These are phyloP conservation scores for Carabus problematicus DNA, from an alignment of 2,888 invertebrate species.

Conservation along the genomic window DNA sequence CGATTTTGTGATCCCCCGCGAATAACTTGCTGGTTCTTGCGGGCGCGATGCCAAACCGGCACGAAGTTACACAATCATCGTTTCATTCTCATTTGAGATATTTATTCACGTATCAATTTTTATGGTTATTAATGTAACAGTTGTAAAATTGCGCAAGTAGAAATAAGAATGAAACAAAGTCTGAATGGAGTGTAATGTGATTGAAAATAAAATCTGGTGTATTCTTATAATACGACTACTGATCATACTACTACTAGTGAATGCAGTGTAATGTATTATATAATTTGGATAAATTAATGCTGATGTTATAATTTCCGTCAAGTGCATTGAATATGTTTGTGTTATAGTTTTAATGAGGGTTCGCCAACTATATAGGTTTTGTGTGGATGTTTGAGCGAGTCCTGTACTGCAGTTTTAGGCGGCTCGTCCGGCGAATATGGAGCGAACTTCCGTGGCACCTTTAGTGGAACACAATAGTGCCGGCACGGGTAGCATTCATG, in stretches of 20 bases:
- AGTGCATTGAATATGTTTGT: background rate
- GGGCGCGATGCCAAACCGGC: slow-evolving; percentile 5
- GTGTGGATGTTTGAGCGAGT: background rate
- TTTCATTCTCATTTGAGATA: slow-evolving; percentile 15
- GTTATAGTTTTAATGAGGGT: background rate
- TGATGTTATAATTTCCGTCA: no score
- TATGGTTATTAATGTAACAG: no score
- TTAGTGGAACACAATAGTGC: slow-evolving; percentile 34
- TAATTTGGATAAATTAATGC: no score
- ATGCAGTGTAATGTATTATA: no score
- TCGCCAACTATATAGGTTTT: background rate
- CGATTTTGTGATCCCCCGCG: slow-evolving; percentile 4
- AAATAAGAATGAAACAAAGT: no score
- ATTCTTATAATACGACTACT: no score
- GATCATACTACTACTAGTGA: no score
- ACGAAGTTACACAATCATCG: background rate
- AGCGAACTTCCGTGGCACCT: slow-evolving; percentile 37
- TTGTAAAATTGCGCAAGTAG: no score
- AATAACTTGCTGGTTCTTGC: background rate
- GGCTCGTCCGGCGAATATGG: slow-evolving; percentile 31
- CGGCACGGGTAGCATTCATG: slow-evolving; percentile 23
- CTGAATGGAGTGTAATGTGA: no score
- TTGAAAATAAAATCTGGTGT: no score
- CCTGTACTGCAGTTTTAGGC: background rate
- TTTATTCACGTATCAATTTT: no score